Evolutionary conservation across 2,888 invertebrate species (phyloP).

Genomic region (Pseudococcus viburni): DNA sequence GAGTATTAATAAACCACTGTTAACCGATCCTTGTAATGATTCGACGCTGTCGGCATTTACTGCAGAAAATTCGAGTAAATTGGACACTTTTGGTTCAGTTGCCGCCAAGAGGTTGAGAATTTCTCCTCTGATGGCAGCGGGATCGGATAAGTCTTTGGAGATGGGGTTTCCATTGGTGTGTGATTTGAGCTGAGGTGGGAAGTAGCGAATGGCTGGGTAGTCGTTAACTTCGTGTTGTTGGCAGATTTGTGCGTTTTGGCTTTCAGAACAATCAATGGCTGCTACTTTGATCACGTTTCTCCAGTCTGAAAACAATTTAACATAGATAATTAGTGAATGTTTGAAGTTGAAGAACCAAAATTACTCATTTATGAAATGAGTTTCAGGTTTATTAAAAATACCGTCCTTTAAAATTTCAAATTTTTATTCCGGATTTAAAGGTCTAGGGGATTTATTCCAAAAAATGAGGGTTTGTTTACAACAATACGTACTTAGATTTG

Average conservation of each 20-base stretch:
- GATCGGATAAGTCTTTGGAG: conserved; percentile 72
- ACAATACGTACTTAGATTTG: too few relatives aligned
- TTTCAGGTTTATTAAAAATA: too few relatives aligned
- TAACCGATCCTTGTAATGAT: neutral
- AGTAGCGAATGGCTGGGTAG: conserved; percentile 89
- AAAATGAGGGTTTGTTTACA: too few relatives aligned
- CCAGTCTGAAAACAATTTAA: conserved; percentile 77
- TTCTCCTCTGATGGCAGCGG: conserved; percentile 73
- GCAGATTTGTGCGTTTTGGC: conserved; percentile 88
- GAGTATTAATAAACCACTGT: neutral
- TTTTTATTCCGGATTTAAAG: too few relatives aligned
- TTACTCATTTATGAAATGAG: too few relatives aligned
- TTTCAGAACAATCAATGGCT: conserved; percentile 89
- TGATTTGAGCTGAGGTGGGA: conserved; percentile 78
- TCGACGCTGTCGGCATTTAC: neutral
- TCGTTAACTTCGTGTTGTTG: conserved; percentile 89
- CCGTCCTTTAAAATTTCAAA: too few relatives aligned
- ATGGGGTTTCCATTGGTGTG: conserved; percentile 76
- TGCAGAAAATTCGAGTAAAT: conserved; percentile 22
- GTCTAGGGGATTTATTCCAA: too few relatives aligned
- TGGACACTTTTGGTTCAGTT: neutral
- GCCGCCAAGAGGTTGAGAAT: conserved; percentile 63
- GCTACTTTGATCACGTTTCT: conserved; percentile 80
- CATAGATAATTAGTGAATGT: neutral
- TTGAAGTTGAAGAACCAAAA: too few relatives aligned